These are phyloP conservation scores for Manacus vitellinus DNA, from an alignment of 2,113 vertebrate species.

Conservation along the genomic window DNA sequence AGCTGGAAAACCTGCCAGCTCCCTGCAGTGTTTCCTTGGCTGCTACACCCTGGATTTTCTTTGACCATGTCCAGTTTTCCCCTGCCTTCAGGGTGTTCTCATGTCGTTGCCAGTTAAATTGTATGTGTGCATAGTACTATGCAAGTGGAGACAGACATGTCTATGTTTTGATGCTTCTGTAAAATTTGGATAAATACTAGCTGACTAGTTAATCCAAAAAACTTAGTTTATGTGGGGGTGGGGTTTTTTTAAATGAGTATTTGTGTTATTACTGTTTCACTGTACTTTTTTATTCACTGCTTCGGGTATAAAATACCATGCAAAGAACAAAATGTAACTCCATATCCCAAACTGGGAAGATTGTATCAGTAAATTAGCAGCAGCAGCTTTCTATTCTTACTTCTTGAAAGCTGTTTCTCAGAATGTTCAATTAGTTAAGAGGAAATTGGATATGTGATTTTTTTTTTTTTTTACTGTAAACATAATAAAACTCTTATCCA, in stretches of 20 bases:
- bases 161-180: background rate
- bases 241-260: background rate
- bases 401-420: background rate
- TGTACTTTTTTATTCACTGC: background rate
- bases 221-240: fast-evolving
- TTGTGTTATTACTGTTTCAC: background rate
- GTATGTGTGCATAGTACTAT: background rate
- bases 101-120: background rate
- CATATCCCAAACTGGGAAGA: slow-evolving; percentile 4
- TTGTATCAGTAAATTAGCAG: slow-evolving; percentile 8
- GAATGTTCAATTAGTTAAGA: background rate
- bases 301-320: background rate
- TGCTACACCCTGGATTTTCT: background rate
- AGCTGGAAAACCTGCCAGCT: background rate
- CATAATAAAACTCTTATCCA: background rate
- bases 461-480: background rate
- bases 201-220: background rate
- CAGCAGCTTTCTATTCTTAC: background rate
- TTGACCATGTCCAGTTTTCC: background rate
- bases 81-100: background rate
- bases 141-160: fast-evolving
- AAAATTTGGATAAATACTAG: background rate
- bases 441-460: background rate
- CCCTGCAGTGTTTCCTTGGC: background rate
- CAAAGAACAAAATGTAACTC: slow-evolving; percentile 12